Evolutionary conservation across 2,797 vertebrate genomes (phyloP).

Genomic region (Sebastes vulpes): DNA sequence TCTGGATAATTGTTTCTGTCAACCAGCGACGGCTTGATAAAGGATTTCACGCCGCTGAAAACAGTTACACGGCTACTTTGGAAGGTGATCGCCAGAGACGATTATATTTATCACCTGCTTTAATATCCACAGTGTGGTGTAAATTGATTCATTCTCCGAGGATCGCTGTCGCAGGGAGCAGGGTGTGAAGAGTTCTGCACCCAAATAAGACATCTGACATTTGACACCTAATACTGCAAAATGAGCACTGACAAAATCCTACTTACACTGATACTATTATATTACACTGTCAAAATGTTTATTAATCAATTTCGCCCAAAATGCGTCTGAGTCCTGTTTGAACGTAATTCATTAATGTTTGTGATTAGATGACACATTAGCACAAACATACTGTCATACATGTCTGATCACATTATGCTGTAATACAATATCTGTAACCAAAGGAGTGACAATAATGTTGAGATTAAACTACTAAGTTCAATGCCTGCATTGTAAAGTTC

Average conservation of each 20-base stretch:
- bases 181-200: conserved; percentile 57
- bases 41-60: conserved; percentile 86
- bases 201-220: conserved; percentile 46
- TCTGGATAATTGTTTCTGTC: conserved; percentile 88
- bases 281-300: not conserved
- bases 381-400: conserved; percentile 6
- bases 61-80: conserved; percentile 86
- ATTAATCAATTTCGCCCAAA: not conserved
- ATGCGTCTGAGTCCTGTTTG: not conserved
- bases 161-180: conserved; percentile 62
- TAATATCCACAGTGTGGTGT: conserved; percentile 81
- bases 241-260: not conserved
- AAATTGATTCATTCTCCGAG: conserved; percentile 83
- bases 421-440: not conserved
- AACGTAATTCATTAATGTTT: not conserved
- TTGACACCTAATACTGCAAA: conserved; percentile 18
- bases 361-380: conserved; percentile 2
- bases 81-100: conserved; percentile 84
- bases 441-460: not conserved
- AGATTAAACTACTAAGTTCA: not conserved
- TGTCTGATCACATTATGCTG: conserved; percentile 1
- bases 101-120: conserved; percentile 88
- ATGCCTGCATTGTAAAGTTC: not conserved
- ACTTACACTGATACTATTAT: not conserved
- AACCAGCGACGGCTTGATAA: conserved; percentile 84